A percentile compares a stretch with the other conserved stretches of the same genome.
phyloP scores from a whole-genome alignment of 2,113 vertebrate genomes.

The Vidua chalybeata region DNA sequence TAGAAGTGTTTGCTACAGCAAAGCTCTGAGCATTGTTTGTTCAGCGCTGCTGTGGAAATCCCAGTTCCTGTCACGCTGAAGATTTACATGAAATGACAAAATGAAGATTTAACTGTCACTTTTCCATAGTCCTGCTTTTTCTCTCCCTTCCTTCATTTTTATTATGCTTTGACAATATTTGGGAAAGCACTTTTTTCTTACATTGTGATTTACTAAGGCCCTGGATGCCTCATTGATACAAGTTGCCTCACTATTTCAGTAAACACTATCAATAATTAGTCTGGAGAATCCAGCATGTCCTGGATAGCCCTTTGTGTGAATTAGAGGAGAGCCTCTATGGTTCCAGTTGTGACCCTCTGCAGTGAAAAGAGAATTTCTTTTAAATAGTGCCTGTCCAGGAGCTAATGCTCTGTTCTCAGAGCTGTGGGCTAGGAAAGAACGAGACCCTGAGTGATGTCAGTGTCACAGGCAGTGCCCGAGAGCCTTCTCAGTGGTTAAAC shows the following conservation, averaged over 20 bases:
- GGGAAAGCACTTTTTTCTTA: not conserved
- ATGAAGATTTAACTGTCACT: not conserved
- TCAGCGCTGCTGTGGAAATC: not conserved
- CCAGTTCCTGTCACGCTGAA: not conserved
- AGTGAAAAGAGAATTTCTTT: not conserved
- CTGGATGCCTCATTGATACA: not conserved
- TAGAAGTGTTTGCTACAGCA: not conserved
- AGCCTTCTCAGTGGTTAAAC: not conserved
- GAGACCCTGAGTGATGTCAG: not conserved
- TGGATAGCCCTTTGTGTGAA: not conserved
- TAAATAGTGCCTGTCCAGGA: not conserved
- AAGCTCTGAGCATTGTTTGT: not conserved
- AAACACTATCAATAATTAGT: not conserved
- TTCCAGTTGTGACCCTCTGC: not conserved
- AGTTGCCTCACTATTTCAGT: not conserved
- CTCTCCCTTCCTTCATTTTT: not conserved
- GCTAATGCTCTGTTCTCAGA: not conserved
- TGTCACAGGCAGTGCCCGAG: not conserved
- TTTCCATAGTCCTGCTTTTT: not conserved
- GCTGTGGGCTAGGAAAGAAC: not conserved
- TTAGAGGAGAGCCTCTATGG: not conserved
- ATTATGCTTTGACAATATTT: not conserved
- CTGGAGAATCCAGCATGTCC: not conserved
- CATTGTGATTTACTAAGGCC: not conserved
- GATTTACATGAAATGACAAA: not conserved